Conservation (phyloP, 2,888 invertebrate genomes). For the Sclerodermus sp. region DNA sequence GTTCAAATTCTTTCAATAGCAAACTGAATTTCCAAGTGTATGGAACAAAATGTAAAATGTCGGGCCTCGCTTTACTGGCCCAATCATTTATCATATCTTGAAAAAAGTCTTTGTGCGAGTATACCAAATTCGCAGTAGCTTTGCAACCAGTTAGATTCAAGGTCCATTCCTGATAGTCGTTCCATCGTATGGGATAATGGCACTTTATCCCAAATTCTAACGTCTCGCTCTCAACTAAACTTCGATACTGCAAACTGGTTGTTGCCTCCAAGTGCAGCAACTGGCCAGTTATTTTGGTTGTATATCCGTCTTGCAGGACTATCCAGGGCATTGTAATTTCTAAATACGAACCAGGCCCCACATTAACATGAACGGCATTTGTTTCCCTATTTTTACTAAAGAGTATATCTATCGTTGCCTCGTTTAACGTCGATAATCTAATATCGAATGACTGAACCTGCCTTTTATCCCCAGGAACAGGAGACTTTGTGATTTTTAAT, state of each 20-base stretch:
- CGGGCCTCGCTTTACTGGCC: constrained; percentile 91
- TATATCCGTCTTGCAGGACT: constrained; percentile 82
- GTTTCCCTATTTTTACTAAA: constrained; percentile 96
- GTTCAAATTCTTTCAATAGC: constrained; percentile 90
- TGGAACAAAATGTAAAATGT: constrained; percentile 92
- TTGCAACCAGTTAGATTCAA: constrained; percentile 91
- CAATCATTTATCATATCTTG: constrained; percentile 93
- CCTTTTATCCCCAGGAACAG: constrained; percentile 84
- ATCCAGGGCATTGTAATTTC: constrained; percentile 97
- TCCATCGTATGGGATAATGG: constrained; percentile 93
- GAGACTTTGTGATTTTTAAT: constrained; percentile 76
- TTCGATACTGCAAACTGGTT: constrained; percentile 91
- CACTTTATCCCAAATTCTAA: constrained; percentile 86
- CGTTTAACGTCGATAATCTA: constrained; percentile 84
- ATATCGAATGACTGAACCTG: constrained; percentile 92
- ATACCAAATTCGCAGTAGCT: constrained; percentile 88
- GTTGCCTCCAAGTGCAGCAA: constrained; percentile 92
- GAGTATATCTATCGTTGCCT: constrained; percentile 92
- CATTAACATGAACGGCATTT: constrained; percentile 94
- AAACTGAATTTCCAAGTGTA: constrained; percentile 95
- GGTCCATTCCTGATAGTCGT: constrained; percentile 94
- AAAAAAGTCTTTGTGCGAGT: constrained; percentile 94
- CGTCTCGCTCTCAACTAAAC: constrained; percentile 92
- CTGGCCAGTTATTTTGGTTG: constrained; percentile 90
- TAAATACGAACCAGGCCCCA: constrained; percentile 92